phyloP scores from a whole-genome alignment of 2,888 invertebrate species.

The Drosophila sordidula region DNA sequence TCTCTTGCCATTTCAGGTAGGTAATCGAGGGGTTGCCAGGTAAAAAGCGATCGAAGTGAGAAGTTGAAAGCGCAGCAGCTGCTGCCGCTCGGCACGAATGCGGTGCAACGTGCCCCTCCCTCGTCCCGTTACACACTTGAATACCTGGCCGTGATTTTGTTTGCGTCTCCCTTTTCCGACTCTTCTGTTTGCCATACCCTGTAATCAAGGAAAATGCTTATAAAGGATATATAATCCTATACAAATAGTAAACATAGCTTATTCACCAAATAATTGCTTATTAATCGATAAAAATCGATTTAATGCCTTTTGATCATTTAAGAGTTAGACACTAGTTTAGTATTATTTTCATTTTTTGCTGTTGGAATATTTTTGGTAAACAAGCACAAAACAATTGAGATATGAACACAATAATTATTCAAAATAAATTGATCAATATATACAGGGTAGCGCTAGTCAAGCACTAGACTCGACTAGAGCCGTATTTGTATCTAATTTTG shows the following conservation, averaged over 20 bases:
- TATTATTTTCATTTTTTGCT: no score
- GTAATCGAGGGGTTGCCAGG: not conserved
- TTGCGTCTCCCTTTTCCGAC: not conserved
- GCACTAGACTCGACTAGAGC: no score
- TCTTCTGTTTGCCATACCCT: not conserved
- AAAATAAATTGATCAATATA: no score
- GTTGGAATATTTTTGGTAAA: no score
- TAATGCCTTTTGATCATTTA: not conserved
- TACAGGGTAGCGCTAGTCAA: not conserved
- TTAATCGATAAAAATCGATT: not conserved
- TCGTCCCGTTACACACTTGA: not conserved
- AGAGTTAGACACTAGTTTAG: no score
- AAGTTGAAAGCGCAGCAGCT: conserved; percentile 4
- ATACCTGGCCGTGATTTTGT: not conserved
- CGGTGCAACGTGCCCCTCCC: not conserved
- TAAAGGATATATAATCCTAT: not conserved
- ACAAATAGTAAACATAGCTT: no score
- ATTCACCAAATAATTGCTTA: no score
- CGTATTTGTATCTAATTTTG: no score
- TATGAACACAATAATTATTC: no score
- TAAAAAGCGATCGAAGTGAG: conserved; percentile 10
- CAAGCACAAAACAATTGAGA: no score
- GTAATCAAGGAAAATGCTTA: not conserved
- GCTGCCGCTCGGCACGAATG: conserved; percentile 1
- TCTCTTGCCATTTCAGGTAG: conserved; percentile 2